Conservation (phyloP, 2,113 vertebrate species). For the Syngnathoides biaculeatus region DNA sequence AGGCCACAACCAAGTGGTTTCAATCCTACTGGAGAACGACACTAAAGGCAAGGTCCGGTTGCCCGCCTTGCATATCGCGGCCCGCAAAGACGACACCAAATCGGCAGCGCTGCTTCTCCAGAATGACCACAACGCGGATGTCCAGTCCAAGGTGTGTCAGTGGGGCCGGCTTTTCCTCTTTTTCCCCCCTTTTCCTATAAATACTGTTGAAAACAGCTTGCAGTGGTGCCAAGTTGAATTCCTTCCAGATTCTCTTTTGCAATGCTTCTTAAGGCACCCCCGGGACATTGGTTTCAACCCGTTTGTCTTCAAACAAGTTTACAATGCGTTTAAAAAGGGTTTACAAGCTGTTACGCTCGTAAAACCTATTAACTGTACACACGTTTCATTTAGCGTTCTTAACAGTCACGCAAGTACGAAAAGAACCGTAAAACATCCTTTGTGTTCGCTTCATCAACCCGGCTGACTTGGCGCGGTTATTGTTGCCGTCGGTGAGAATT, state of each 20-base stretch:
- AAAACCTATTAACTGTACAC: too few relatives aligned
- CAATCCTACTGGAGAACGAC: slow-evolving; percentile 92
- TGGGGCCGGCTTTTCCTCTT: accelerated
- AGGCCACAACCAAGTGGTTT: slow-evolving; percentile 97
- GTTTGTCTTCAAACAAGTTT: too few relatives aligned
- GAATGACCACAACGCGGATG: slow-evolving; percentile 95
- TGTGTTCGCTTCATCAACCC: not conserved
- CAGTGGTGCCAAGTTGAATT: too few relatives aligned
- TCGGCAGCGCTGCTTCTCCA: slow-evolving; percentile 93
- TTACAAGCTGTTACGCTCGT: too few relatives aligned
- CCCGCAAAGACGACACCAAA: slow-evolving; percentile 97
- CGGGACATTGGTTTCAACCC: too few relatives aligned
- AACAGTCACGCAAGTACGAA: too few relatives aligned
- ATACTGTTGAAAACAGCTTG: too few relatives aligned
- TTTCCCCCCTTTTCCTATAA: not conserved
- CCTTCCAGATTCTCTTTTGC: not conserved
- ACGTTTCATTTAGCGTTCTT: too few relatives aligned
- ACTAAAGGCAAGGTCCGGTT: slow-evolving; percentile 97
- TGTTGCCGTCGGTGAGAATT: not conserved
- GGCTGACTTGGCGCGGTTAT: not conserved
- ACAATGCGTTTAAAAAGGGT: too few relatives aligned
- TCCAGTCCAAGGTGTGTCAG: slow-evolving; percentile 91
- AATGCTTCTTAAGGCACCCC: too few relatives aligned
- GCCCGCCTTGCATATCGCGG: slow-evolving; percentile 93
- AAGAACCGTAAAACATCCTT: not conserved